These are phyloP conservation scores for Sarcophaga bullata DNA, from an alignment of 1,140 invertebrate species.

Conservation along the genomic window DNA sequence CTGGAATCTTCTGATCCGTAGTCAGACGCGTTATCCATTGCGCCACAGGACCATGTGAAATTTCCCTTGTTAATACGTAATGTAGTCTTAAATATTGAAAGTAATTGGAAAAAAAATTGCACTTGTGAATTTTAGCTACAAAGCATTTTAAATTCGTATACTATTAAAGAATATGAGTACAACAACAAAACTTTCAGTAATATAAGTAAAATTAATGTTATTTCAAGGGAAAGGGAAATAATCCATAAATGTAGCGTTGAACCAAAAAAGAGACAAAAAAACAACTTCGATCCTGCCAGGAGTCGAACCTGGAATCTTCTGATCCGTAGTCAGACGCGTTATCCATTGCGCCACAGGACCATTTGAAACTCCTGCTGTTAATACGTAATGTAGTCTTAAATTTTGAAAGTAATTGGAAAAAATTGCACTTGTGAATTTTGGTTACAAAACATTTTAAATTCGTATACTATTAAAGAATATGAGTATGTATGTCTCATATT, in stretches of 20 bases:
- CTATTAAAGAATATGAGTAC: not conserved
- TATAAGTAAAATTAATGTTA: not conserved
- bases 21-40: conserved; percentile 79
- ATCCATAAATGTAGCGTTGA: not conserved
- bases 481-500: too few relatives aligned
- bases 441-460: too few relatives aligned
- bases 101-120: not conserved
- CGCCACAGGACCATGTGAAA: conserved; percentile 71
- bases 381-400: too few relatives aligned
- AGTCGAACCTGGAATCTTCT: conserved; percentile 80
- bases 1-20: conserved; percentile 80
- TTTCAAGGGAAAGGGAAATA: not conserved
- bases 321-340: conserved; percentile 79
- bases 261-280: not conserved
- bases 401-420: too few relatives aligned
- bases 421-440: too few relatives aligned
- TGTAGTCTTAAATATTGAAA: not conserved
- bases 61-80: not conserved
- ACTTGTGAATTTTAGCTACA: not conserved
- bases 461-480: too few relatives aligned
- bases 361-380: too few relatives aligned
- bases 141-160: not conserved
- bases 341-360: conserved; percentile 78
- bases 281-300: conserved; percentile 72
- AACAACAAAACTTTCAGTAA: not conserved